Evolutionary conservation across 1,140 invertebrate species (phyloP), one percentile per base, ranked within the genome.

Genomic region (Scaptodrosophila lebanonensis): DNA sequence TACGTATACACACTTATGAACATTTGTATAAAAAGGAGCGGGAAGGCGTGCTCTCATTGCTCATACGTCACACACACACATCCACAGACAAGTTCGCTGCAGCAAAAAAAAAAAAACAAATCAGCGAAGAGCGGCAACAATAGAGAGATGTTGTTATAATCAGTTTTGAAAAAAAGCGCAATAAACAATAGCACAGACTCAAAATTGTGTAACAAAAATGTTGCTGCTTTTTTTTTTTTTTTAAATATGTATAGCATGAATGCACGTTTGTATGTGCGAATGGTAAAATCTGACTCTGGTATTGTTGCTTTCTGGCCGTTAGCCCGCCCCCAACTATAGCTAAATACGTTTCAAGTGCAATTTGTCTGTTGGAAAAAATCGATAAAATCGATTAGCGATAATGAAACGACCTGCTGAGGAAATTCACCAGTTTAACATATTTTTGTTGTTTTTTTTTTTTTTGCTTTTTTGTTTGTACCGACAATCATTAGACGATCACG

Each of bases 381-480:
- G 60, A 79, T 79, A 45, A 50, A 58, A 82, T 77, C 73, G 73
- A 77, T 79, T 60, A 39, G 39, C 58, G 63, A 76, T 75, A 73
- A 73, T 44, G 35, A 18, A 18, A 54, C 49, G 44, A 35, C 32
- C 38, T 32, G 53, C 44, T 32, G 29, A 11, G 20, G 13, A 38
- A 32, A 17, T 43, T 33, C 33, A 47, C 16, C 52, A 53, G 15
- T 65, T 73, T 68, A 61, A 51, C 52, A 44, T 20, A 65, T 60
- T 25, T 64, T 62, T 72, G 29, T 32, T 66, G 54, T 58, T 66
- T 32, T 59, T 66, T 66, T 59, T 36, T 47, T 58, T 57, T 69
- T 62, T 73, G 47, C 3, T 25, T 56, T 62, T 68, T 66, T 69
- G 49, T 61, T 22, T 30, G 39, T 29, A 36, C 30, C 50, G 12